phyloP scores from a whole-genome alignment of 1,140 invertebrate species.

The Phthorimaea operculella region DNA sequence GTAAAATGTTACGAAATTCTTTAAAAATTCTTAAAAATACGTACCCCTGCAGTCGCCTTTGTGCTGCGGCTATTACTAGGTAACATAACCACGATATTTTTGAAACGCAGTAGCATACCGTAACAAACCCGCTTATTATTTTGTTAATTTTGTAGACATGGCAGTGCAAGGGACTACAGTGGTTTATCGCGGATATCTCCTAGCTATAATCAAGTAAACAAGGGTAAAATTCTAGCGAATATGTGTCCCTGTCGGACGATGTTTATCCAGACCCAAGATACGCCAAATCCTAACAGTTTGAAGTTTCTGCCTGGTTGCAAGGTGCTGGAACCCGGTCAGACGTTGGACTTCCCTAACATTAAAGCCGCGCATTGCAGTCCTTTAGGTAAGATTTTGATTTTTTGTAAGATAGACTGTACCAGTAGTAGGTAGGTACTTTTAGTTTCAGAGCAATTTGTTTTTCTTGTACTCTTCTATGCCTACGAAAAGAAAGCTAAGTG shows the following conservation, averaged over 20 bases:
- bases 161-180: conserved; percentile 28
- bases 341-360: conserved; percentile 93
- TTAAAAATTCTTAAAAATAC: neutral
- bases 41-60: neutral
- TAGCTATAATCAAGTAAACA: conserved; percentile 11
- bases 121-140: neutral
- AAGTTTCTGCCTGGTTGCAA: conserved; percentile 96
- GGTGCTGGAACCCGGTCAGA: conserved; percentile 88
- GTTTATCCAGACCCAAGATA: conserved; percentile 99
- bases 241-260: conserved; percentile 69
- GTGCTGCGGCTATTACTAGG: neutral
- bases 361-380: conserved; percentile 87
- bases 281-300: conserved; percentile 98
- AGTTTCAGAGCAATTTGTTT: too few species aligned
- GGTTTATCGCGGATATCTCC: conserved; percentile 14
- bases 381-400: conserved; percentile 67
- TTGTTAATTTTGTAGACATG: neutral
- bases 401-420: too few species aligned
- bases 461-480: too few species aligned
- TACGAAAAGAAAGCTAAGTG: too few species aligned
- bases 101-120: too few species aligned
- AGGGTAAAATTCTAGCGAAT: conserved; percentile 26
- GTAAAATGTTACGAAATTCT: neutral
- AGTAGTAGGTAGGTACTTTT: too few species aligned
- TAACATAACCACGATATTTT: neutral